Evolutionary conservation across 1,140 invertebrate genomes (phyloP), one percentile per base, ranked within the genome.

Genomic region (Pygmarrhopalites habei): DNA sequence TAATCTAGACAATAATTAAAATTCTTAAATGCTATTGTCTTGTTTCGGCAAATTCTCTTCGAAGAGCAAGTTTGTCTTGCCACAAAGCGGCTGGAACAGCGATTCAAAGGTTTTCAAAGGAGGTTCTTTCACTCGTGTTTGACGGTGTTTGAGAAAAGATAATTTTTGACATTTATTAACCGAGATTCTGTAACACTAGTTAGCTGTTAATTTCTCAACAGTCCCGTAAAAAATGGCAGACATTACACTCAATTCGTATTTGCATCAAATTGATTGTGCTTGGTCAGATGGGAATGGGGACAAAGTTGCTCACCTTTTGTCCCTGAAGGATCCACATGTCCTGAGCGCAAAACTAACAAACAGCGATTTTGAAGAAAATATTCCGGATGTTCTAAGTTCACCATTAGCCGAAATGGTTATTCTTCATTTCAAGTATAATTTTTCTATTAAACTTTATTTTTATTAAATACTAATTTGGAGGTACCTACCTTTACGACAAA

Each of bases 401-500:
- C 88, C 89, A 7, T 79, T 90, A 53, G 86, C 91, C 74, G 90
- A 94, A 72, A 78, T 95, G 28, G 82, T 92, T 32, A 79, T 84
- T 59, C 81, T 81, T 46, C 90, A 95, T 75, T 78, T 95, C n/a
- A 86, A 85, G 81, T 84, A 76, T 35, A 35, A 35, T 35, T 5
- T 29, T 26, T n/a, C 28, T 49, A 14, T 66, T 58, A 63, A 55
- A 60, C 62, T 64, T 62, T 53, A 65, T 51, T 62, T 63, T 21
- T 15, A 52, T 52, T 29, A n/a, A n/a, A n/a, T n/a, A n/a, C n/a
- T n/a, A n/a, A n/a, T n/a, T n/a, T n/a, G n/a, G n/a, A n/a, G n/a
- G n/a, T 14, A 19, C 30, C 56, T 29, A 49, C 23, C n/a, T 47
- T 28, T 52, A 46, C 28, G 19, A n/a, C 29, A 28, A 43, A 28